A percentile compares a stretch with the other conserved stretches of the same genome.
phyloP scores from a whole-genome alignment of 1,140 invertebrate species.

The Drosophila fuyamai region DNA sequence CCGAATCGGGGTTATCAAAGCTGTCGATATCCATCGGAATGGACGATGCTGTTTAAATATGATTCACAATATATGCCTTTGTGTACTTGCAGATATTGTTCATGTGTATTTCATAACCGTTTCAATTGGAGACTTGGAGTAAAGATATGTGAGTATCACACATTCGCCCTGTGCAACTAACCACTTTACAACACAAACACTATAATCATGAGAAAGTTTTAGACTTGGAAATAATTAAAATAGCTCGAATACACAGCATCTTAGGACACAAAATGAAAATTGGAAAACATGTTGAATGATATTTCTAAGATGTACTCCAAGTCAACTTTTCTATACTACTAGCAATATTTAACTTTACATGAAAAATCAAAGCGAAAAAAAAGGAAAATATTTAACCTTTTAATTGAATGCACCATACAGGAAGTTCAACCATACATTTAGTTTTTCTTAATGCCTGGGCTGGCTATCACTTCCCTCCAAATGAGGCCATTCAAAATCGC shows the following conservation, averaged over 20 bases:
- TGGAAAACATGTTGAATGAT: too few species aligned
- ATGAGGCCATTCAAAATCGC: conserved; percentile 39
- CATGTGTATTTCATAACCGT: conserved; percentile 9
- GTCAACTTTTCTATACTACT: too few species aligned
- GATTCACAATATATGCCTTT: background rate
- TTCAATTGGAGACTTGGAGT: conserved; percentile 1
- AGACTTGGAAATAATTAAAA: too few species aligned
- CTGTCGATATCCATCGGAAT: conserved; percentile 34
- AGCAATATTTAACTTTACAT: too few species aligned
- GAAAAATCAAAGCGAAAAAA: background rate
- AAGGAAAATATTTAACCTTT: background rate
- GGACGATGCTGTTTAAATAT: background rate
- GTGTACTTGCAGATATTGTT: conserved; percentile 4
- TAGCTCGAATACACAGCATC: too few species aligned
- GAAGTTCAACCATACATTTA: background rate
- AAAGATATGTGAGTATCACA: background rate
- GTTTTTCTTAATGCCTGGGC: conserved; percentile 12
- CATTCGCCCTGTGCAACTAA: background rate
- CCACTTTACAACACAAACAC: too few species aligned
- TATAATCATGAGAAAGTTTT: too few species aligned
- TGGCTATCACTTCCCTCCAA: conserved; percentile 29
- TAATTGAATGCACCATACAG: too few species aligned
- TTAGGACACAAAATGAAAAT: too few species aligned
- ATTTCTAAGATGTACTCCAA: too few species aligned
- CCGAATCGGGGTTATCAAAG: conserved; percentile 45